A percentile compares a stretch with the other conserved stretches of the same genome.
These are phyloP conservation scores for Crossocerus cetratus DNA, from an alignment of 2,888 invertebrate genomes.

Conservation along the genomic window DNA sequence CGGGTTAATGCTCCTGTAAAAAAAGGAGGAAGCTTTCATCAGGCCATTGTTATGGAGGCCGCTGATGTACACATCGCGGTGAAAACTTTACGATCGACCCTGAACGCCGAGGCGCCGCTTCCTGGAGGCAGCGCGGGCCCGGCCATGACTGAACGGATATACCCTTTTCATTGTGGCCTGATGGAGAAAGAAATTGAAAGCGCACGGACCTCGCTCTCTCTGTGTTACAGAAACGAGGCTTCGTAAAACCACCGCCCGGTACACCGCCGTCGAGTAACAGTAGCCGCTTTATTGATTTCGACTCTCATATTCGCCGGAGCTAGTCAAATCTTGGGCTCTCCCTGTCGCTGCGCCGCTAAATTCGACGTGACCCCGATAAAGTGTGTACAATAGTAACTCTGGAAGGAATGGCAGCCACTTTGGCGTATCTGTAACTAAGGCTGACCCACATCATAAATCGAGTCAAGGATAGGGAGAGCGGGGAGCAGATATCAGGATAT, in stretches of 20 bases:
- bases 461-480: not conserved
- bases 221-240: slow-evolving; percentile 49
- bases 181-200: slow-evolving; percentile 48
- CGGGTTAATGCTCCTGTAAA: slow-evolving; percentile 8
- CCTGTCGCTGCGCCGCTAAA: too few species aligned
- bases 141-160: slow-evolving; percentile 27
- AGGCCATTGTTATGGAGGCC: slow-evolving; percentile 31
- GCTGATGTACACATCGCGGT: slow-evolving; percentile 32
- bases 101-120: too few species aligned
- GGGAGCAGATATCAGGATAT: slow-evolving; percentile 17
- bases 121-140: too few species aligned
- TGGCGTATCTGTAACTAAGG: not conserved
- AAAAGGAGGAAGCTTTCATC: slow-evolving; percentile 42
- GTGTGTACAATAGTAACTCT: too few species aligned
- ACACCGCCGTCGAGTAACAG: too few species aligned
- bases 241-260: slow-evolving; percentile 10
- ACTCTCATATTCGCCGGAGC: too few species aligned
- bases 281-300: too few species aligned
- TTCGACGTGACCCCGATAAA: too few species aligned
- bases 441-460: slow-evolving; percentile 8
- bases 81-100: slow-evolving; percentile 47
- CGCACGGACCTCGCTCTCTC: slow-evolving; percentile 48
- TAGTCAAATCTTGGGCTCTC: too few species aligned
- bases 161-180: slow-evolving; percentile 36
- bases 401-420: too few species aligned